A percentile compares a stretch with the other conserved stretches of the same genome.
phyloP scores from a whole-genome alignment of 2,797 vertebrate genomes.

The Xyrichtys novacula region DNA sequence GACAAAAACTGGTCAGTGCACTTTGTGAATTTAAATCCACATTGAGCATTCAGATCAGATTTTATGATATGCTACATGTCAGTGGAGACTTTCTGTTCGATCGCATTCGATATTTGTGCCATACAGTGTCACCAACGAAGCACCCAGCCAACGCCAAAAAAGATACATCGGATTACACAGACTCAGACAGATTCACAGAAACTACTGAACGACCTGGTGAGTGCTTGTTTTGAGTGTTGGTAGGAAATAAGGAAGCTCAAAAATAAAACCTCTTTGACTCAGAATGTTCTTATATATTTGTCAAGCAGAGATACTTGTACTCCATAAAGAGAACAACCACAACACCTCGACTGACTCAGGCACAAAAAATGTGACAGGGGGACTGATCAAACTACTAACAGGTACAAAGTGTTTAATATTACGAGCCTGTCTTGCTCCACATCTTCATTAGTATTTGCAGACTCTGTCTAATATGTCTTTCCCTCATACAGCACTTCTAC shows the following conservation, averaged over 20 bases:
- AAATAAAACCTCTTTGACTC: background rate
- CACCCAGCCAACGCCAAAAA: background rate
- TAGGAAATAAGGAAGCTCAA: no score
- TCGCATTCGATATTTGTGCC: background rate
- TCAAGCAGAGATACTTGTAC: conserved; percentile 15
- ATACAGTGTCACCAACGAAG: conserved; percentile 26
- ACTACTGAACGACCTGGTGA: conserved; percentile 8
- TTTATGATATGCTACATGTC: background rate
- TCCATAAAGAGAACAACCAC: conserved; percentile 4
- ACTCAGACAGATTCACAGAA: background rate
- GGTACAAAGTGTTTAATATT: conserved; percentile 23
- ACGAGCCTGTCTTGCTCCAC: background rate
- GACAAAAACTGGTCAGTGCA: background rate
- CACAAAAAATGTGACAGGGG: conserved; percentile 35
- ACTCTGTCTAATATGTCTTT: background rate
- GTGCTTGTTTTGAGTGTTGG: background rate
- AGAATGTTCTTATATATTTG: background rate
- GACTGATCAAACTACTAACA: conserved; percentile 5
- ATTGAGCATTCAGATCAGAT: background rate
- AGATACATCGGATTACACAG: conserved; percentile 6
- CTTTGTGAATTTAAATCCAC: background rate
- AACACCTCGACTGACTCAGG: conserved; percentile 7
- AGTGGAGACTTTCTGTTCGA: background rate
- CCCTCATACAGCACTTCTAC: background rate
- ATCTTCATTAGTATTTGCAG: background rate